A percentile compares a stretch with the other conserved stretches of the same genome.
phyloP scores from a whole-genome alignment of 2,113 vertebrate genomes.

The Ceyx cyanopectus region DNA sequence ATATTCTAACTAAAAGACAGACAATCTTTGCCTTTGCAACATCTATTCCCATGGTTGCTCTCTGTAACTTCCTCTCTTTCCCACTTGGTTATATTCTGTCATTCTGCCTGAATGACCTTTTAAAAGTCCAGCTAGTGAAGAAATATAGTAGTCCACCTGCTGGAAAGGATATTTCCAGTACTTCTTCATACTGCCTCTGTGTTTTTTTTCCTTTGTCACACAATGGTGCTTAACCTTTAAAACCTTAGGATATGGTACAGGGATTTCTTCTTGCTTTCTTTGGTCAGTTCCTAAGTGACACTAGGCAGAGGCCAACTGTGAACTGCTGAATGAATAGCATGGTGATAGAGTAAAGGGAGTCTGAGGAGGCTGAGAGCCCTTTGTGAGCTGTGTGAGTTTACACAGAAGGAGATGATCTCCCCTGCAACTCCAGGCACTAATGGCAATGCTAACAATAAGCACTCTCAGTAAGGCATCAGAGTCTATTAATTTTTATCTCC shows the following conservation, averaged over 20 bases:
- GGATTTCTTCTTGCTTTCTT: background rate
- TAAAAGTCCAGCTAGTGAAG: background rate
- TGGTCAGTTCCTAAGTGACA: background rate
- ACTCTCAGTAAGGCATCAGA: background rate
- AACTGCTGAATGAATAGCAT: background rate
- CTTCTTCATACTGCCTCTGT: fast-evolving
- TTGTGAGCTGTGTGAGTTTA: background rate
- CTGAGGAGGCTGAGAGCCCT: background rate
- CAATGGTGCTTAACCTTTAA: conserved; percentile 4
- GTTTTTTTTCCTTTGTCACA: background rate
- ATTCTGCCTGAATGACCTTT: background rate
- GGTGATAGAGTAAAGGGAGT: background rate
- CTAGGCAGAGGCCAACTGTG: background rate
- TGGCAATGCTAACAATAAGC: background rate
- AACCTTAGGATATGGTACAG: background rate
- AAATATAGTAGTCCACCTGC: background rate
- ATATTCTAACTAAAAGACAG: background rate
- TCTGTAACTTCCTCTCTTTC: background rate
- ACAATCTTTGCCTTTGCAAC: background rate
- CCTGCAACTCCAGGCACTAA: background rate
- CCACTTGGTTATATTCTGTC: background rate
- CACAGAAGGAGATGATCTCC: background rate
- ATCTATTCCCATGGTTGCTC: background rate
- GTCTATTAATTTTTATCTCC: background rate
- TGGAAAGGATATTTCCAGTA: background rate